These are phyloP conservation scores for Chromis chromis DNA, from an alignment of 2,797 vertebrate species.

Conservation along the genomic window DNA sequence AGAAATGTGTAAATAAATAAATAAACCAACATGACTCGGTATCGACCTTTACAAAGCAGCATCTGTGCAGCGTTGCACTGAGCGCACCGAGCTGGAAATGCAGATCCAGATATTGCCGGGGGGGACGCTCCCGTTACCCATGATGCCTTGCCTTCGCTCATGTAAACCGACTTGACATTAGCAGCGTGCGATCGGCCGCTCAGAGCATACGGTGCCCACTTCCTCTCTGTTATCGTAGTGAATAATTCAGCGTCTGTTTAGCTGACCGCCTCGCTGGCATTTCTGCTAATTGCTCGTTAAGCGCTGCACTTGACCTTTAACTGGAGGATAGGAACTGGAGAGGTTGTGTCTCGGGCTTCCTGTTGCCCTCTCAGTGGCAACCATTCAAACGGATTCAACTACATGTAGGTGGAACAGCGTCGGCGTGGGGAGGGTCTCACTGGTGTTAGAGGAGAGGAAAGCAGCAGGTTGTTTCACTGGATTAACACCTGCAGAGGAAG, in stretches of 20 bases:
- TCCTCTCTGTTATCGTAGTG: conserved; percentile 41
- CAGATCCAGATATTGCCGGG: neutral
- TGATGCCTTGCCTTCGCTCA: conserved; percentile 33
- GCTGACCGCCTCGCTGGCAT: conserved; percentile 51
- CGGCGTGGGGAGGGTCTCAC: too few species aligned
- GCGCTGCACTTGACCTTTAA: conserved; percentile 65
- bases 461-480: too few species aligned
- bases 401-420: neutral
- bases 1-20: neutral
- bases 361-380: neutral
- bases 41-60: conserved; percentile 11
- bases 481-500: too few species aligned
- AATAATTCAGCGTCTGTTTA: conserved; percentile 67
- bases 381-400: neutral
- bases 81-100: conserved; percentile 7
- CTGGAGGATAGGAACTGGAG: conserved; percentile 30
- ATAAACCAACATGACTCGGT: neutral
- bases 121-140: conserved; percentile 37
- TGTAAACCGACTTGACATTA: conserved; percentile 59
- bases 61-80: neutral
- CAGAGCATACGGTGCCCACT: conserved; percentile 29
- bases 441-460: too few species aligned
- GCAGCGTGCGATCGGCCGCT: conserved; percentile 45
- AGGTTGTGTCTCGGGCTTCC: conserved; percentile 23
- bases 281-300: conserved; percentile 72